Evolutionary conservation across 2,113 vertebrate species (phyloP), one percentile per base, ranked within the genome.

Genomic region (Cyprinodon variegatus): DNA sequence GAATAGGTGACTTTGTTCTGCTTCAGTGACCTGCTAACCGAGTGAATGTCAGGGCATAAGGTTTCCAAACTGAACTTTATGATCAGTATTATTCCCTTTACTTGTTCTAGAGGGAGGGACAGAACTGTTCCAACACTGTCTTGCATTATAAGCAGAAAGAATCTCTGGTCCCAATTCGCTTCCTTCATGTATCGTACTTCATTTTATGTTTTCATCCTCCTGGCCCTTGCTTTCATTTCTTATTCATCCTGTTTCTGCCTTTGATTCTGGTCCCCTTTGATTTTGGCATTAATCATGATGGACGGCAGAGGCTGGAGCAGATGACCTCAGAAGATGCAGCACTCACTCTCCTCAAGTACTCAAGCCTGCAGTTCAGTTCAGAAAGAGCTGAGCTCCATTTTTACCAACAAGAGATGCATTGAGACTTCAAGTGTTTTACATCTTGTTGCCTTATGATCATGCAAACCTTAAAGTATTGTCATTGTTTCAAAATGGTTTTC

Each of bases 181-280:
- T 65, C 50, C 76, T 71, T 40, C 48, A 61, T 41, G 46, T 2
- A 50, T 59, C 65, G 14, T 11, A 37, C 46, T 57, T 60, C 11
- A 4, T 68, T 79, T 77, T 50, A 43, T 59, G 22, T 53, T 67
- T 61, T 79, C 65, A 72, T 77, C 46, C 61, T 67, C 70, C 61
- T 43, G 43, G 40, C 12, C 62, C 70, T 39, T 50, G 6, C 66
- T 77, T 71, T 81, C 50, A 68, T 81, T 70, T 78, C 60, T 81
- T 72, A 78, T 77, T 84, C 53, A 76, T 76, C 15, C 60, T 3
- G 39, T 70, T 68, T 63, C 70, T 22, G 59, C 68, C 83, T 85
- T 78, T 85, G 78, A 81, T 75, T 78, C 71, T 68, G 59, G 46
- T 45, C 68, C 40, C 37, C 66, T 77, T 64, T 70, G 78, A 77